Evolutionary conservation across 2,888 invertebrate genomes (phyloP).

Genomic region (Polyommatus icarus): DNA sequence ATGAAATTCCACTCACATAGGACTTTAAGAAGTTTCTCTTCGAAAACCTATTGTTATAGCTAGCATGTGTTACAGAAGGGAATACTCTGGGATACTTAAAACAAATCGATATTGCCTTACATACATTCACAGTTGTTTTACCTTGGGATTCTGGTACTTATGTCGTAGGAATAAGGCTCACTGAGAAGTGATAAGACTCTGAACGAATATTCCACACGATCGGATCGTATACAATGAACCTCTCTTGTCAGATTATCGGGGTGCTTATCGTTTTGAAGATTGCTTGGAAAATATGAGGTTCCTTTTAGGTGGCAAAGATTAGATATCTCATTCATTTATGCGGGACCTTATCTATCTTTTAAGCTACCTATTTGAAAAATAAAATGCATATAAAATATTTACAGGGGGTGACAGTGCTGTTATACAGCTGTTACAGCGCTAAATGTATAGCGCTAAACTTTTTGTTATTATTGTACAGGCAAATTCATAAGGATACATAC

Average conservation of each 20-base stretch:
- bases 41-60: not conserved
- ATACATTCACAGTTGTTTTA: not conserved
- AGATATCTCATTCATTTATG: not conserved
- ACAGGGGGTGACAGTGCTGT: too few species aligned
- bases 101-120: constrained; percentile 20
- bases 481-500: too few species aligned
- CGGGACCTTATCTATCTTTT: not conserved
- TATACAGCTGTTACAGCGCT: too few species aligned
- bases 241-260: constrained; percentile 6
- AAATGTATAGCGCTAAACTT: too few species aligned
- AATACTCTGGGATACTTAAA: not conserved
- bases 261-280: constrained; percentile 16
- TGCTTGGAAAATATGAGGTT: constrained; percentile 22
- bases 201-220: constrained; percentile 1
- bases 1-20: not conserved
- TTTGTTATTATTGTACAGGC: too few species aligned
- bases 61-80: not conserved
- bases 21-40: not conserved
- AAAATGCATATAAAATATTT: too few species aligned
- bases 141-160: not conserved
- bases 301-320: not conserved
- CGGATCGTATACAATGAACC: constrained; percentile 13
- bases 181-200: not conserved
- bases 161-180: not conserved
- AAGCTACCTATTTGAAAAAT: too few species aligned